Evolutionary conservation across 2,797 vertebrate species (phyloP), one percentile per base, ranked within the genome.

Genomic region (Ambastaia sidthimunki): DNA sequence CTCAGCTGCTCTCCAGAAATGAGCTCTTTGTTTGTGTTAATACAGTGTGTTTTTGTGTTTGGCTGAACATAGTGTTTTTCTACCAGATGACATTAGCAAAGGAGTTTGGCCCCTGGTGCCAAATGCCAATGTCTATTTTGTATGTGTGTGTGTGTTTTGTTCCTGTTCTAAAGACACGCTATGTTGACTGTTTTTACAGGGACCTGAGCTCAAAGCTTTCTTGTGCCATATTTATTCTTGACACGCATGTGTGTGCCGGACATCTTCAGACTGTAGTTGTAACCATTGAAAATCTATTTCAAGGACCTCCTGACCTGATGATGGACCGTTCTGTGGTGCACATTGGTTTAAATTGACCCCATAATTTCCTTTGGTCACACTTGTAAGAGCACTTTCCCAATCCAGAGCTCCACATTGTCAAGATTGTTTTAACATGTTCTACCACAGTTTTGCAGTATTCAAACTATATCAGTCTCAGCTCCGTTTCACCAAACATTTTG

Each of bases 51-150:
- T 83, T 91, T 72, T 82, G 68, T 86, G 71, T 85, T 23, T 87
- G 50, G 7, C 7, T 87, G 88, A 89, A 87, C 80, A 89, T 87
- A 87, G 28, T 28, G 28, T 28, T 85, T 85, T 75, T 74, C 73
- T 83, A 76, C 79, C 81, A 89, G 89, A 90, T 89, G 89, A 89
- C 76, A 74, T 86, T 86, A 85, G 79, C 84, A 72, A 78, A 87
- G 82, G 79, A 86, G 85, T 83, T 87, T 87, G 86, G 82, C 81
- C 71, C 10, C 80, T 71, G 69, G 59, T 80, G 82, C 88, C 23
- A 28, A n/a, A n/a, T n/a, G n/a, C n/a, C n/a, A n/a, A n/a, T 86
- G 86, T 82, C 83, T 82, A 77, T 79, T 82, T 85, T 78, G 74
- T 23, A 23, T 77, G 73, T 72, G 10, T 79, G 6, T 21, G 81